Evolutionary conservation across 2,888 invertebrate genomes (phyloP).

Genomic region (Ferdinandea cuprea): DNA sequence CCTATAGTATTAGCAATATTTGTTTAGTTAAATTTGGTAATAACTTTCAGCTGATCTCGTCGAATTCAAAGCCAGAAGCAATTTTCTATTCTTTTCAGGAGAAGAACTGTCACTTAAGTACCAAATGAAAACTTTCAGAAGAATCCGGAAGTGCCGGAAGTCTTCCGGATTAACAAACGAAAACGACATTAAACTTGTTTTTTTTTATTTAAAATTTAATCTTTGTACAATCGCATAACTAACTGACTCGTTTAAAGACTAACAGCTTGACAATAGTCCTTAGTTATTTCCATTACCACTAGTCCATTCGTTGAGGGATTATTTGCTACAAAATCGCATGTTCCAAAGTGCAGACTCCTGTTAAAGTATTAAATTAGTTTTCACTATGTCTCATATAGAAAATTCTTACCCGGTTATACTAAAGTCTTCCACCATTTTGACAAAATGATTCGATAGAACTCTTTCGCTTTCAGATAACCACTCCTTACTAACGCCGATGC

Average conservation of each 20-base stretch:
- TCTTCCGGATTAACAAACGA: too few relatives aligned
- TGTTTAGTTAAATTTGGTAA: too few relatives aligned
- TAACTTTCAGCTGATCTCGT: too few relatives aligned
- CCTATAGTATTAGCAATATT: too few relatives aligned
- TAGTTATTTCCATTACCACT: conserved; percentile 32
- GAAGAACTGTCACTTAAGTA: too few relatives aligned
- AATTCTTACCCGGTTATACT: conserved; percentile 30
- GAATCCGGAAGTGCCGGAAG: too few relatives aligned
- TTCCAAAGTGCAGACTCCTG: conserved; percentile 42
- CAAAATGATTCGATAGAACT: conserved; percentile 75
- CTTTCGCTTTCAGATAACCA: conserved; percentile 73
- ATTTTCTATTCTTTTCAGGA: too few relatives aligned
- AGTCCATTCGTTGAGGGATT: conserved; percentile 24
- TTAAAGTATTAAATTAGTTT: background rate
- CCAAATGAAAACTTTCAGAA: too few relatives aligned
- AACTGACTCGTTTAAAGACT: background rate
- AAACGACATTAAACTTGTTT: too few relatives aligned
- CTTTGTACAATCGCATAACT: too few relatives aligned
- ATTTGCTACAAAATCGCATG: conserved; percentile 43
- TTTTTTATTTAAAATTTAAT: too few relatives aligned
- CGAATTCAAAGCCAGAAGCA: too few relatives aligned
- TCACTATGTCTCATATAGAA: background rate
- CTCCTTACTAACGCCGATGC: conserved; percentile 13
- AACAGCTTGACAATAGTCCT: conserved; percentile 14
- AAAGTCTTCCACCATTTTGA: conserved; percentile 78